Percentiles rank a stretch among this genome's conserved stretches.
phyloP scores from a whole-genome alignment of 2,888 invertebrate species.

The Cactoblastis cactorum region DNA sequence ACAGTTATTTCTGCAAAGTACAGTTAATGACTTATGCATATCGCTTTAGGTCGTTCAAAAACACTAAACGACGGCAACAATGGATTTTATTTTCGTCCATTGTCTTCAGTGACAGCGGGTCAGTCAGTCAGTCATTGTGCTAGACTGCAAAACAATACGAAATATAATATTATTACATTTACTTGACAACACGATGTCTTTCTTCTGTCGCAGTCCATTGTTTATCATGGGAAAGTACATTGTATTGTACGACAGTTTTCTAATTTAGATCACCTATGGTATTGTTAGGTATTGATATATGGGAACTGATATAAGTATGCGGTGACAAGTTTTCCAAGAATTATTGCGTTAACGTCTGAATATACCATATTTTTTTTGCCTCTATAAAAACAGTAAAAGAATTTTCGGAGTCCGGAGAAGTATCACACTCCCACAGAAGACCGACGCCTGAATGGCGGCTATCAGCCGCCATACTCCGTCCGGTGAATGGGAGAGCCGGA shows the following conservation, averaged over 20 bases:
- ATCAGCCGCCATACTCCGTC: too few relatives aligned
- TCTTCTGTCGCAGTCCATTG: not conserved
- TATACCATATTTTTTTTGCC: too few relatives aligned
- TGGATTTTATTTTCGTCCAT: slow-evolving; percentile 2
- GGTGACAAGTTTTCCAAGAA: not conserved
- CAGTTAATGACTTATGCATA: slow-evolving; percentile 71
- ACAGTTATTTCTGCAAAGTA: too few relatives aligned
- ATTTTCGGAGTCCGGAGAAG: too few relatives aligned
- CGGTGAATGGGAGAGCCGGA: too few relatives aligned
- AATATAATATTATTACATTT: not conserved
- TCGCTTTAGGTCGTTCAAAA: not conserved
- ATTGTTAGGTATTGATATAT: not conserved
- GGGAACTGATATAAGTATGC: not conserved
- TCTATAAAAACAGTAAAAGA: too few relatives aligned
- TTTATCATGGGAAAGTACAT: not conserved
- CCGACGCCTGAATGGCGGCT: too few relatives aligned
- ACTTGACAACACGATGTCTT: not conserved
- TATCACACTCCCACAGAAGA: too few relatives aligned
- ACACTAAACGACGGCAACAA: not conserved
- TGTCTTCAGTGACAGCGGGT: not conserved
- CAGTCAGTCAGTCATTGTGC: not conserved
- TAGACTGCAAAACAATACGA: not conserved
- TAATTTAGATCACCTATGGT: not conserved
- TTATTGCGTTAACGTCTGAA: not conserved
- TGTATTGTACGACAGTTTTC: not conserved